Base-by-base conservation (phyloP, 2,797 vertebrate species). In the Muscicapa striata region DNA sequence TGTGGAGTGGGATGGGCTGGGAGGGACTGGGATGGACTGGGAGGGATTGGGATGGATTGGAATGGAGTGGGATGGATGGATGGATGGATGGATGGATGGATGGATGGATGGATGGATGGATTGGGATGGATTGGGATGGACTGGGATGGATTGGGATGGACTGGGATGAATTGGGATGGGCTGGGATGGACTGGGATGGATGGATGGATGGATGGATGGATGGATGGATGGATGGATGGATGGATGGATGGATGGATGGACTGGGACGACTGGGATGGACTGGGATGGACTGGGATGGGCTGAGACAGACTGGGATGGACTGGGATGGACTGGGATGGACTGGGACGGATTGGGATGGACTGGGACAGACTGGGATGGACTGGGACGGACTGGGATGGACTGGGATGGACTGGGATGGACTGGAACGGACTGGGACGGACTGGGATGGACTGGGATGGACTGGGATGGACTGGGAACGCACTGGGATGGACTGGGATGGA, bases 81-180 rank as follows among this genome's bases (percentile, higher is more conserved):
- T 5, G 64, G 24, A 48, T 2, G 9, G 38, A 38, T 38, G 38
- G 38, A 38, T 38, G 38, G 38, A 38, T 38, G 38, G 38, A 38
- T 38, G 38, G 38, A 38, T 38, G 38, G 38, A 38, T 38, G 38
- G 38, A 38, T 38, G 38, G 38, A 38, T 38, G 38, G 40, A 21
- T 0, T 43, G 68, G 51, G 54, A 22, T 0, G 12, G 63, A 32
- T 3, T 3, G 5, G 5, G 38, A 29, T 1, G 13, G 48, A 24
- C 17, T 4, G 6, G 5, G 64, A 16, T 0, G 30, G 21, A 10
- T 2, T 49, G 69, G 64, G n/a, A 34, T 3, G 14, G 20, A 11
- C 3, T 45, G 45, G 64, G 24, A 36, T 2, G 9, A n/a, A 7
- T 3, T 66, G 9, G 5, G 40, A 22, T 0, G 51, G 68, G 36